These are phyloP conservation scores for Phocoena phocoena DNA, from an alignment of 2,113 vertebrate species.

Conservation along the genomic window DNA sequence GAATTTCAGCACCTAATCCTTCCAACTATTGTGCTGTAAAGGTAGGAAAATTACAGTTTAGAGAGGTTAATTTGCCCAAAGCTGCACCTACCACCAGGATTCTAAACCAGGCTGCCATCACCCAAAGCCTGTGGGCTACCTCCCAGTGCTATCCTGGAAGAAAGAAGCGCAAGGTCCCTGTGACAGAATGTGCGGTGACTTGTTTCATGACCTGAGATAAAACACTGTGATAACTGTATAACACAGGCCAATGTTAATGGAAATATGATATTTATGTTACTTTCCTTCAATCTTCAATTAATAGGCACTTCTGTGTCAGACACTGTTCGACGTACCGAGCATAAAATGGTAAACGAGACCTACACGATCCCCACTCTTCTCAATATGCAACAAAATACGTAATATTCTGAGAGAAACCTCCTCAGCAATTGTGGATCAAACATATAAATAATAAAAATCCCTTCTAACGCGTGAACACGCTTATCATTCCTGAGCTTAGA, in stretches of 20 bases:
- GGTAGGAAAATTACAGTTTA: background rate
- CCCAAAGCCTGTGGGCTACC: background rate
- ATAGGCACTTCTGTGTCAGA: background rate
- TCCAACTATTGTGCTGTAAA: conserved; percentile 1
- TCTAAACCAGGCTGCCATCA: background rate
- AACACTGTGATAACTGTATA: background rate
- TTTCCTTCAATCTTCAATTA: background rate
- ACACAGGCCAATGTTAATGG: background rate
- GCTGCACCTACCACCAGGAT: background rate
- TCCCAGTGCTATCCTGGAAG: background rate
- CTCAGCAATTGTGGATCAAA: background rate
- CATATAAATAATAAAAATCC: background rate
- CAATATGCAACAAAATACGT: background rate
- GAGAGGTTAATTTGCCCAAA: background rate
- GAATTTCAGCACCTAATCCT: conserved; percentile 39
- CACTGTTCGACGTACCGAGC: background rate
- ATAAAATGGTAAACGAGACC: background rate
- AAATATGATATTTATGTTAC: background rate
- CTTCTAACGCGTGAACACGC: background rate
- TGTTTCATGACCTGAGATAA: background rate
- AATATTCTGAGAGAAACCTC: background rate
- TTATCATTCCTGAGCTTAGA: background rate
- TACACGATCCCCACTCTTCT: background rate
- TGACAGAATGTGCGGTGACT: no score
- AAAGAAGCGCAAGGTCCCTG: background rate